Conservation (phyloP, 2,888 invertebrate species). For the Erebia epiphron region DNA sequence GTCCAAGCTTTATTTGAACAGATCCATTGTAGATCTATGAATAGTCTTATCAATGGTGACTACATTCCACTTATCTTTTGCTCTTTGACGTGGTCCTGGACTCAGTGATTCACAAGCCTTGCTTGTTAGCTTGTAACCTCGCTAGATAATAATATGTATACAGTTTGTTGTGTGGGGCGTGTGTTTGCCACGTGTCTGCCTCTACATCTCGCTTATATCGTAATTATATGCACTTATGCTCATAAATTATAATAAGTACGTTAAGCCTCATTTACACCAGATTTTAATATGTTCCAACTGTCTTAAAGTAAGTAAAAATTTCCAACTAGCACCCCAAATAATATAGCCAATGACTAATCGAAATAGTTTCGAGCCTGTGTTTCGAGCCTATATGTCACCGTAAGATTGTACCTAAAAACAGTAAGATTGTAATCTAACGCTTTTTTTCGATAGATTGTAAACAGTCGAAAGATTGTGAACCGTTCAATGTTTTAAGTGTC, state of each 20-base stretch:
- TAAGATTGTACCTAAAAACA: no score
- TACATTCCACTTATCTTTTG: conserved; percentile 36
- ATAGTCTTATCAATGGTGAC: conserved; percentile 21
- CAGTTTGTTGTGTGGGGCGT: conserved; percentile 22
- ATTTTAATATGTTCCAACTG: not conserved
- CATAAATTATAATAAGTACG: conserved; percentile 23
- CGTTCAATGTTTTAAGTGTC: no score
- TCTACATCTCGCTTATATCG: conserved; percentile 24
- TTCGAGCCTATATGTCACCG: no score
- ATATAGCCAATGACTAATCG: not conserved
- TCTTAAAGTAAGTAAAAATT: not conserved
- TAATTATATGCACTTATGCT: conserved; percentile 28
- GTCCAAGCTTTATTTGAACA: conserved; percentile 9
- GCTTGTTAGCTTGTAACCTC: conserved; percentile 27
- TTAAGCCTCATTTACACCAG: not conserved
- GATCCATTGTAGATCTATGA: conserved; percentile 11
- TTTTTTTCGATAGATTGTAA: no score
- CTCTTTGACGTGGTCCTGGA: conserved; percentile 38
- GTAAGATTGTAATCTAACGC: no score
- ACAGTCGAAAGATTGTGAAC: no score
- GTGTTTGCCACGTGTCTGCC: conserved; percentile 33
- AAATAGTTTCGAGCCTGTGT: no score
- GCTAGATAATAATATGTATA: conserved; percentile 27
- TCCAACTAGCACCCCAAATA: no score
- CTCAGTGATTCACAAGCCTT: conserved; percentile 37